Evolutionary conservation across 2,113 vertebrate species (phyloP), one percentile per base, ranked within the genome.

Genomic region (Fregata magnificens): DNA sequence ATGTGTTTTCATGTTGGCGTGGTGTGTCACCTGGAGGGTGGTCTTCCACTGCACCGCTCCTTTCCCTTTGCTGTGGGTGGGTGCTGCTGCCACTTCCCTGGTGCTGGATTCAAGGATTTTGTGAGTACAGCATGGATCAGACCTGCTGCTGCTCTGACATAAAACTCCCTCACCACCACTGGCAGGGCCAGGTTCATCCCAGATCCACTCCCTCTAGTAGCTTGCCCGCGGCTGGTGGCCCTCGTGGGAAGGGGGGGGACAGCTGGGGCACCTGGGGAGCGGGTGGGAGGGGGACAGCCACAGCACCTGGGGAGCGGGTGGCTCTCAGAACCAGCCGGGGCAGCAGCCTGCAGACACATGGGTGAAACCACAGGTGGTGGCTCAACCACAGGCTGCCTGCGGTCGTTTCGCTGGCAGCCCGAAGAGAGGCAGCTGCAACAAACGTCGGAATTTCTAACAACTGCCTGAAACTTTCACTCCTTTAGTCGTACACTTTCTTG

Each of bases 41-140:
- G 26, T 21, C 22, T 38, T n/a, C 36, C 15, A 3, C 32, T 0
- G 2, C 24, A 0, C 25, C 0, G 1, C 61, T 55, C 32, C 45
- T 52, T 36, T 34, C 56, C 36, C 31, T 32, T 61, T 2, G 7
- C 49, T 3, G 2, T 7, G 44, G 25, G 5, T n/a, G 15, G 3
- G 1, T 8, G 65, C 32, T n/a, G 47, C 53, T 53, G 74, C 58
- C 3, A 0, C 63, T 77, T 29, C 13, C 45, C 62, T 31, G 14
- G 3, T 2, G 2, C 55, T 14, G 38, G 7, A 4, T 45, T 22
- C 4, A 2, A 19, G n/a, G 49, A 5, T 16, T 69, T 26, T 55
- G 65, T 73, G 82, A 5, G 26, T 29, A 0, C 8, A 29, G 53
- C 3, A 2, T 32, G 13, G 32, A 10, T 61, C 59, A n/a, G n/a